phyloP scores from a whole-genome alignment of 2,888 invertebrate genomes.

The Lycaena phlaeas region DNA sequence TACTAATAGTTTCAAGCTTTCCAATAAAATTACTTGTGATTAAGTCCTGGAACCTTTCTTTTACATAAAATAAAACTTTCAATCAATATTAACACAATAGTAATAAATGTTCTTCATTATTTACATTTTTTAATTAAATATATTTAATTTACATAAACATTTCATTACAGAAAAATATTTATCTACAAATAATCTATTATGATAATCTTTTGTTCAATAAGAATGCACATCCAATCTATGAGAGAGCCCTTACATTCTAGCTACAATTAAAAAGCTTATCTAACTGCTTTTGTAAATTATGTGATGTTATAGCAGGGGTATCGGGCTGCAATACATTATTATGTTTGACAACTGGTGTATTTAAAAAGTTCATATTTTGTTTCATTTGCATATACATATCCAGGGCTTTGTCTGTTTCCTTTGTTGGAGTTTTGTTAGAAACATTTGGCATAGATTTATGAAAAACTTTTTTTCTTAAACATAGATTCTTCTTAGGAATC shows the following conservation, averaged over 20 bases:
- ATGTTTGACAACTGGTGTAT: conserved; percentile 40
- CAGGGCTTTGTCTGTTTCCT: conserved; percentile 37
- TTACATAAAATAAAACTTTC: background rate
- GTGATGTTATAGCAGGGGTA: conserved; percentile 49
- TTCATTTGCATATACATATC: conserved; percentile 58
- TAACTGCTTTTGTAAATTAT: conserved; percentile 52
- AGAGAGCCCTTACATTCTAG: conserved; percentile 18
- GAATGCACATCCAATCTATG: background rate
- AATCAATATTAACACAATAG: no score
- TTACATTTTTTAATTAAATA: no score
- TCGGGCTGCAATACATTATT: conserved; percentile 25
- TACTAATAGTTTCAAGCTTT: no score
- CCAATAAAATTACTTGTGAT: no score
- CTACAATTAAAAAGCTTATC: conserved; percentile 46
- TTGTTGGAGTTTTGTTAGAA: conserved; percentile 30
- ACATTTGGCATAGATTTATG: conserved; percentile 49
- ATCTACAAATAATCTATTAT: background rate
- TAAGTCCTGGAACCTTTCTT: background rate
- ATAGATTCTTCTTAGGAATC: conserved; percentile 46
- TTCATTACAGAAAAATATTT: conserved; percentile 2
- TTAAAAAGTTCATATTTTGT: conserved; percentile 48
- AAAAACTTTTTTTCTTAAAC: conserved; percentile 41
- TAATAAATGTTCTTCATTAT: background rate
- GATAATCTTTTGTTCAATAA: background rate
- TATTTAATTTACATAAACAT: background rate